These are phyloP conservation scores for Leptinotarsa juncta DNA, from an alignment of 2,888 invertebrate genomes.

Conservation along the genomic window DNA sequence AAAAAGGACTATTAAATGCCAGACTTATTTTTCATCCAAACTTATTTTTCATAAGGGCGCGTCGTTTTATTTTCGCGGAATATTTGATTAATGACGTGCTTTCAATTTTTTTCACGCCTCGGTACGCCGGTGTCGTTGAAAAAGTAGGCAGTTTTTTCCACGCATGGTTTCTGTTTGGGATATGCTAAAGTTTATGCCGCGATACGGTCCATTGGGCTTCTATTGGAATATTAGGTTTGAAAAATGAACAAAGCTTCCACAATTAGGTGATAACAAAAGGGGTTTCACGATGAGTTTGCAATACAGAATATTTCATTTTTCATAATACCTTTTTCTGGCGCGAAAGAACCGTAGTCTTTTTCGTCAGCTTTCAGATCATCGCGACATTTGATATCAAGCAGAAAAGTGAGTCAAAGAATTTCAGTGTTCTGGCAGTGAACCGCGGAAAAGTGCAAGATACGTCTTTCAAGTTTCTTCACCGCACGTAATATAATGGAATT, in stretches of 20 bases:
- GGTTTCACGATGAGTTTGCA: not conserved
- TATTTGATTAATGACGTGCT: constrained; percentile 44
- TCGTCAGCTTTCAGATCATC: no score
- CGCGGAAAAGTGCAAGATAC: no score
- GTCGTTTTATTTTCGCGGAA: constrained; percentile 54
- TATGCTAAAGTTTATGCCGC: constrained; percentile 9
- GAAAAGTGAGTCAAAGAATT: no score
- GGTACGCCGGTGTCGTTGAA: constrained; percentile 15
- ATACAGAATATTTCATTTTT: not conserved
- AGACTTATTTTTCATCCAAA: constrained; percentile 40
- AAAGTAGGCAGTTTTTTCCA: constrained; percentile 11
- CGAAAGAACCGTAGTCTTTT: no score
- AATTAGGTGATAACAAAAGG: constrained; percentile 14
- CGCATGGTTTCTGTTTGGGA: constrained; percentile 7
- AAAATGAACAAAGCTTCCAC: constrained; percentile 6
- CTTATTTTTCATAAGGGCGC: constrained; percentile 58
- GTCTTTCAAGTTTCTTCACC: no score
- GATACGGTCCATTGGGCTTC: constrained; percentile 20
- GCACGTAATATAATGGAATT: no score
- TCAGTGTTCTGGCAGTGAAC: no score
- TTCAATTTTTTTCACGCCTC: constrained; percentile 53
- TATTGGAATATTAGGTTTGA: constrained; percentile 15
- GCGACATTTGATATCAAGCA: no score
- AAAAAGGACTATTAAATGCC: constrained; percentile 56
- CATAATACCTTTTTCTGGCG: no score